These are phyloP conservation scores for Epinephelus awoara DNA, from an alignment of 2,797 vertebrate species.

Conservation along the genomic window DNA sequence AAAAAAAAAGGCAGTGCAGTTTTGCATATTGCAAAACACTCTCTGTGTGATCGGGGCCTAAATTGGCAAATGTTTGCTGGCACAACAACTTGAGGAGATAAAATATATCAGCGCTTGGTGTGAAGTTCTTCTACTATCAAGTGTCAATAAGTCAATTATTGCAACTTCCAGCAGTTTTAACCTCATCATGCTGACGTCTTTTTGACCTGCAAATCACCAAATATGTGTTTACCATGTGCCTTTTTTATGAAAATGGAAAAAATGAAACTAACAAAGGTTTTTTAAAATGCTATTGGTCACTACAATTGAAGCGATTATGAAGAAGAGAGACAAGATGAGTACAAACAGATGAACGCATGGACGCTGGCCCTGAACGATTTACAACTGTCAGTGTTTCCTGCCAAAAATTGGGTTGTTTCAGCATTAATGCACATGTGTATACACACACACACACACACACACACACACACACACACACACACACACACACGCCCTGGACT, in stretches of 20 bases:
- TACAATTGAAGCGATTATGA: constrained; percentile 54
- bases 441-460: neutral
- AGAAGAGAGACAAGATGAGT: constrained; percentile 57
- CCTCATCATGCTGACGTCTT: neutral
- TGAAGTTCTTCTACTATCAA: neutral
- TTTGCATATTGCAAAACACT: too few species aligned
- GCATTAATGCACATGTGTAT: constrained; percentile 22
- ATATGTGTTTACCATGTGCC: neutral
- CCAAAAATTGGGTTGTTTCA: constrained; percentile 60
- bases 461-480: constrained; percentile 2
- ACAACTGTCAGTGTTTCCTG: constrained; percentile 57
- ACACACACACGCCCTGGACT: constrained; percentile 18
- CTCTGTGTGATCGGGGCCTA: too few species aligned
- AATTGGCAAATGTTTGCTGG: neutral
- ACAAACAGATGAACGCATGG: constrained; percentile 68
- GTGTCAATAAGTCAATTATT: too few species aligned
- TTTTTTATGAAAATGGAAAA: neutral
- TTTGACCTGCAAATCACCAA: constrained; percentile 39
- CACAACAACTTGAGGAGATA: neutral
- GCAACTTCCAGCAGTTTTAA: neutral
- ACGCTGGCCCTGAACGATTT: constrained; percentile 53
- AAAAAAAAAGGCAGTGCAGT: too few species aligned
- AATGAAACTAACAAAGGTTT: constrained; percentile 14
- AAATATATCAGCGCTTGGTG: too few species aligned
- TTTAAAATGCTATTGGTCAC: constrained; percentile 17